phyloP scores from a whole-genome alignment of 2,888 invertebrate genomes.

The Pyralis farinalis region DNA sequence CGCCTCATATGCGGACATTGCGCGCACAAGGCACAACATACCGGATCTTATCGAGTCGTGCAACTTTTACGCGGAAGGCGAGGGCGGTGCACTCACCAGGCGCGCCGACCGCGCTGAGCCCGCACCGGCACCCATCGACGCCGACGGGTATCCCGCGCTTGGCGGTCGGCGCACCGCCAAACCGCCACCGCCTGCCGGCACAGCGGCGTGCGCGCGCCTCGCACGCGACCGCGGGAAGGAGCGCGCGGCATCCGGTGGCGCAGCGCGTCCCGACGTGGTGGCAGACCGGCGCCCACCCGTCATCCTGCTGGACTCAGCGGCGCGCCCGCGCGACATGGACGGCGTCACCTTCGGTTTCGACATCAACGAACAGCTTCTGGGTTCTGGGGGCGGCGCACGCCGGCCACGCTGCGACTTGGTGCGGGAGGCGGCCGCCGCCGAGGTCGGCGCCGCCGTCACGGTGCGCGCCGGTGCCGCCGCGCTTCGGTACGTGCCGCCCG shows the following conservation, averaged over 20 bases:
- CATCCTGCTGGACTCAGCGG: conserved; percentile 84
- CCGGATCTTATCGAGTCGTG: conserved; percentile 77
- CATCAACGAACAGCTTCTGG: conserved; percentile 86
- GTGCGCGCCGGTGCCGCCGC: conserved; percentile 28
- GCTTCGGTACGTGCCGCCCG: conserved; percentile 53
- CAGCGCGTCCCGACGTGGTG: conserved; percentile 63
- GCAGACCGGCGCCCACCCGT: conserved; percentile 84
- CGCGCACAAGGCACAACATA: conserved; percentile 78
- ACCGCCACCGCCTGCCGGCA: conserved; percentile 16
- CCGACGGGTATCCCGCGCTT: conserved; percentile 25
- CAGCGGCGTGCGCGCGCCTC: conserved; percentile 17
- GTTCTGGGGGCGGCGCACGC: conserved; percentile 36
- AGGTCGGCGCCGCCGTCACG: conserved; percentile 26
- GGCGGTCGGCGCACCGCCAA: conserved; percentile 18
- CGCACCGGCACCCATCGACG: conserved; percentile 20
- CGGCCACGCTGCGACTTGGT: conserved; percentile 13
- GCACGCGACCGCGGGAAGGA: conserved; percentile 20
- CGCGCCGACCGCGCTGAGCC: conserved; percentile 18
- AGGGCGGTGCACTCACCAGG: conserved; percentile 23
- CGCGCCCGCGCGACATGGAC: conserved; percentile 75
- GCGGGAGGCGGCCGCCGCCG: conserved; percentile 26
- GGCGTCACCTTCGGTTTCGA: conserved; percentile 91
- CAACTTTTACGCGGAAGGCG: conserved; percentile 69
- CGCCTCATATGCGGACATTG: conserved; percentile 92
- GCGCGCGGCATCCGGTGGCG: conserved; percentile 18